A percentile compares a stretch with the other conserved stretches of the same genome.
Evolutionary conservation across 2,797 vertebrate species (phyloP).

Genomic region (Centropyge bicolor): DNA sequence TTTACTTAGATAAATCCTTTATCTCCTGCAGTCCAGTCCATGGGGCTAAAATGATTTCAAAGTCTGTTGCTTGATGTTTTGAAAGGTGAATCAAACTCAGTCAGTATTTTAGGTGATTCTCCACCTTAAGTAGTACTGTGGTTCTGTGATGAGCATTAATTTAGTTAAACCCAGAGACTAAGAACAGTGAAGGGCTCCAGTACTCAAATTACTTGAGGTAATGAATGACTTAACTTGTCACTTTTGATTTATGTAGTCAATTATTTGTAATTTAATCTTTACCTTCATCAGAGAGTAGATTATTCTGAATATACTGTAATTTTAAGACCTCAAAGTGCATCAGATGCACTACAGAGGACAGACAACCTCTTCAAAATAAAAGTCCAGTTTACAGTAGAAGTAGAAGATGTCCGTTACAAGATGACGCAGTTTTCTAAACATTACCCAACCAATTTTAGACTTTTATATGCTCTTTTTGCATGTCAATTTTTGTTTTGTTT

Average conservation of each 20-base stretch:
- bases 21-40: not conserved
- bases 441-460: not conserved
- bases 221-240: not conserved
- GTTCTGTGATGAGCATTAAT: not conserved
- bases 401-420: not conserved
- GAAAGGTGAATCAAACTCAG: not conserved
- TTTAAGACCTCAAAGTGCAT: not conserved
- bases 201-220: not conserved
- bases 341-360: not conserved
- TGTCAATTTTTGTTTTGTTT: not conserved
- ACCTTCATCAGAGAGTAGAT: not conserved
- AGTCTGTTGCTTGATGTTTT: not conserved
- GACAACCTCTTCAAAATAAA: conserved; percentile 4
- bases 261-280: not conserved
- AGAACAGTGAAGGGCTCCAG: not conserved
- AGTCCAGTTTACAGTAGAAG: not conserved
- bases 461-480: not conserved
- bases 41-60: not conserved
- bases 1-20: not conserved
- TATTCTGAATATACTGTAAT: not conserved
- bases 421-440: not conserved
- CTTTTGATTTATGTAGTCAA: not conserved
- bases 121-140: not conserved
- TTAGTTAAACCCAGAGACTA: not conserved
- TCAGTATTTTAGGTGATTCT: not conserved